Percentiles rank a stretch among this genome's conserved stretches.
These are phyloP conservation scores for Eolophus roseicapilla DNA, from an alignment of 2,113 vertebrate species.

Conservation along the genomic window DNA sequence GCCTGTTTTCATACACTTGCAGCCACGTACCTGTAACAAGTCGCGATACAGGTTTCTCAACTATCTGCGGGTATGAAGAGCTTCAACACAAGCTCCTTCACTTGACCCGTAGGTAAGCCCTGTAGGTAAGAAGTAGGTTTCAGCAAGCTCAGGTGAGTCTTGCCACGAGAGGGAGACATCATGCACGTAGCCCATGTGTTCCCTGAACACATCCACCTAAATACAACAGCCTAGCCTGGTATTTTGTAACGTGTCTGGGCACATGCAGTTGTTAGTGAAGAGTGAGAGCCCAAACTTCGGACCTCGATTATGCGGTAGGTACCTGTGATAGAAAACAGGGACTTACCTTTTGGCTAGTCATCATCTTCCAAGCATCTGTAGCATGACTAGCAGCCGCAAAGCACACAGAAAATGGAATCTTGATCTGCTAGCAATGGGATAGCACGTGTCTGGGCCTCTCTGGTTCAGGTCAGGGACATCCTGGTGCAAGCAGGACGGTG, in stretches of 20 bases:
- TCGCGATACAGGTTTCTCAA: not conserved
- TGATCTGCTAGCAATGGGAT: not conserved
- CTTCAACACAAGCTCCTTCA: not conserved
- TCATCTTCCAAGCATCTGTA: not conserved
- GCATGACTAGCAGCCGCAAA: not conserved
- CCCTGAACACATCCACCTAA: not conserved
- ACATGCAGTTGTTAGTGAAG: not conserved
- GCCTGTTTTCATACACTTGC: not conserved
- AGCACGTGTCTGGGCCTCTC: not conserved
- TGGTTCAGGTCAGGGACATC: not conserved
- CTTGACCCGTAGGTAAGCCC: not conserved
- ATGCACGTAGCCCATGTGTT: not conserved
- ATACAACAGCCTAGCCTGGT: not conserved
- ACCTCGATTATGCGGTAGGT: not conserved
- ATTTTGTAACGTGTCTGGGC: not conserved
- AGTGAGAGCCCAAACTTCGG: not conserved
- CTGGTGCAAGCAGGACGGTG: not conserved
- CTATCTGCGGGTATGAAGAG: not conserved
- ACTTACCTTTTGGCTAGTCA: not conserved
- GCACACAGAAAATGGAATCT: not conserved
- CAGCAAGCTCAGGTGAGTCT: constrained; percentile 16
- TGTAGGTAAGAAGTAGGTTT: not conserved
- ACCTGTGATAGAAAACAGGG: not conserved
- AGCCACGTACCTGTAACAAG: not conserved
- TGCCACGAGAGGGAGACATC: constrained; percentile 64